A percentile compares a stretch with the other conserved stretches of the same genome.
Conservation (phyloP, 2,113 vertebrate genomes). For the Spea bombifrons region DNA sequence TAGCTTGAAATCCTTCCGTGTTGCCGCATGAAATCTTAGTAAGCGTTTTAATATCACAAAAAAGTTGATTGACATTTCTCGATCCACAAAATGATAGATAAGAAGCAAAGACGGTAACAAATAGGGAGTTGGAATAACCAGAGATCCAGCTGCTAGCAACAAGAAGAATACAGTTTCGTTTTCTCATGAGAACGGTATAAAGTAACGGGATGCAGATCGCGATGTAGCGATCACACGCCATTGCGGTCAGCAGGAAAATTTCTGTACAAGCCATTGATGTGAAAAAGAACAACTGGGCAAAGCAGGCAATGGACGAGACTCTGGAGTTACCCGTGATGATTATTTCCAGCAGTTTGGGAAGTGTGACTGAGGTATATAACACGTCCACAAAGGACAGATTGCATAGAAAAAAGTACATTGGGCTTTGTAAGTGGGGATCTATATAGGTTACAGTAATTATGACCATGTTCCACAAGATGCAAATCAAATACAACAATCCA, state of each 20-base stretch:
- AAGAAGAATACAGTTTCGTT: not conserved
- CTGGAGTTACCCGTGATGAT: not conserved
- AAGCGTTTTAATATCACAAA: constrained; percentile 48
- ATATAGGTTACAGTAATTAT: constrained; percentile 14
- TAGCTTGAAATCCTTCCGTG: constrained; percentile 31
- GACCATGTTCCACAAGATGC: constrained; percentile 8
- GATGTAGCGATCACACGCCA: constrained; percentile 35
- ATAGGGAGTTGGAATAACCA: not conserved
- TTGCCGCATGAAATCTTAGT: constrained; percentile 49
- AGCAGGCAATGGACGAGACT: constrained; percentile 28
- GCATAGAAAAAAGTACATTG: constrained; percentile 38
- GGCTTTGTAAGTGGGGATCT: constrained; percentile 15
- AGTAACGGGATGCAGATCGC: constrained; percentile 34
- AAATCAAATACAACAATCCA: constrained; percentile 10
- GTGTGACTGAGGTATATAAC: constrained; percentile 7
- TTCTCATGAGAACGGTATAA: constrained; percentile 16
- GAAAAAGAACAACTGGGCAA: constrained; percentile 31
- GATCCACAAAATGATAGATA: constrained; percentile 44
- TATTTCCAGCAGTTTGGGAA: constrained; percentile 29
- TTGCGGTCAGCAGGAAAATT: constrained; percentile 10
- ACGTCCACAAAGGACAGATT: constrained; percentile 34
- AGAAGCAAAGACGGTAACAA: not conserved
- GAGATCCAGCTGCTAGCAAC: not conserved
- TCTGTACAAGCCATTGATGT: constrained; percentile 4
- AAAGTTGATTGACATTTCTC: constrained; percentile 45